Evolutionary conservation across 2,888 invertebrate genomes (phyloP).

Genomic region (Crepidodera aurea): DNA sequence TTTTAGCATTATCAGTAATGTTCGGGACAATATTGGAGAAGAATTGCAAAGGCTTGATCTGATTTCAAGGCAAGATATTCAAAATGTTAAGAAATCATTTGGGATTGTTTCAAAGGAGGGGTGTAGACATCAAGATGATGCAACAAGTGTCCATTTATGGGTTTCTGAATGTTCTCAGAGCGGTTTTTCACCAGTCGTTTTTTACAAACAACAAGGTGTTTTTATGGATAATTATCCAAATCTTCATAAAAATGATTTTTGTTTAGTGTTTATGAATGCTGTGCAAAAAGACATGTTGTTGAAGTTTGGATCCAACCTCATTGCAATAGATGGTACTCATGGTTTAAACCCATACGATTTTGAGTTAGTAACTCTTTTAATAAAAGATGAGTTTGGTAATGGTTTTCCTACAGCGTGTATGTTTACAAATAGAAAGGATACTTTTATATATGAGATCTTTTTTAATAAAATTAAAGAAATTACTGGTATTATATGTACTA

Average conservation of each 20-base stretch:
- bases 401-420: constrained; percentile 33
- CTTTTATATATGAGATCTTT: constrained; percentile 27
- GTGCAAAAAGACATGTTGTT: constrained; percentile 26
- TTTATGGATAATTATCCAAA: no score
- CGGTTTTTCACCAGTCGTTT: background rate
- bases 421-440: constrained; percentile 35
- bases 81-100: background rate
- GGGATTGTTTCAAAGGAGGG: background rate
- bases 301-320: constrained; percentile 30
- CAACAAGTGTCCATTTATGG: background rate
- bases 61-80: background rate
- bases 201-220: constrained; percentile 6
- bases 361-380: constrained; percentile 30
- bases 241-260: constrained; percentile 27
- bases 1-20: no score
- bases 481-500: background rate
- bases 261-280: constrained; percentile 31
- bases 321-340: constrained; percentile 33
- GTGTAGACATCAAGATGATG: no score
- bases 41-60: background rate
- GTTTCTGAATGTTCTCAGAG: background rate
- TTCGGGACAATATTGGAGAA: no score
- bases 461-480: constrained; percentile 14
- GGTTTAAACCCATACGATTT: constrained; percentile 35
- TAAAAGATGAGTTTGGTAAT: constrained; percentile 35